A percentile compares a stretch with the other conserved stretches of the same genome.
These are phyloP conservation scores for Salpingus planirostris DNA, from an alignment of 2,888 invertebrate species.

Conservation along the genomic window DNA sequence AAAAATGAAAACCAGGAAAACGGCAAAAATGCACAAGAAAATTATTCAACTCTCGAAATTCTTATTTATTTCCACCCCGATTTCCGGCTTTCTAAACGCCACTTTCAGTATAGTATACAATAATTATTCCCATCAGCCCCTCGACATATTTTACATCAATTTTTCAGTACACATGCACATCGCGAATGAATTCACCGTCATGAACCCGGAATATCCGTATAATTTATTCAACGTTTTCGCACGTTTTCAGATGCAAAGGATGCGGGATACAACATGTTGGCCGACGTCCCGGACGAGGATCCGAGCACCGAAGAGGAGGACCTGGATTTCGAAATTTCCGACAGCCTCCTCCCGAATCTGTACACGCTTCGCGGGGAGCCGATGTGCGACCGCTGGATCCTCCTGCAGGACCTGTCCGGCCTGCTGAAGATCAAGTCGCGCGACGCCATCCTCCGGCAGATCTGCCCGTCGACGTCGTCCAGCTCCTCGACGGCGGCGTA, in stretches of 20 bases:
- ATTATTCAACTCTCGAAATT: too few relatives aligned
- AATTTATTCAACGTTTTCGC: slow-evolving; percentile 1
- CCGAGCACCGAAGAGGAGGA: slow-evolving; percentile 47
- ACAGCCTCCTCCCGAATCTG: slow-evolving; percentile 68
- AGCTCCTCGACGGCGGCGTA: slow-evolving; percentile 20
- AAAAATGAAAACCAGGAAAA: too few relatives aligned
- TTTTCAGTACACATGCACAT: too few relatives aligned
- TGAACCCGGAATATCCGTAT: slow-evolving; percentile 2
- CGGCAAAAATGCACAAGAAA: too few relatives aligned
- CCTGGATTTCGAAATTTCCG: slow-evolving; percentile 75
- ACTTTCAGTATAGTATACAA: background rate
- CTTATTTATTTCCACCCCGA: too few relatives aligned
- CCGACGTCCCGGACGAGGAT: slow-evolving; percentile 46
- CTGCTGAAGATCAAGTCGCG: slow-evolving; percentile 72
- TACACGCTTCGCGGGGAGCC: slow-evolving; percentile 60
- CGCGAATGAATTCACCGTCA: slow-evolving; percentile 1
- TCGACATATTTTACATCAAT: background rate
- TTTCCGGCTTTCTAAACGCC: too few relatives aligned
- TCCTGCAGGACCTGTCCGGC: slow-evolving; percentile 70
- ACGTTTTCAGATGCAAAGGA: slow-evolving; percentile 42
- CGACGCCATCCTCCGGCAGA: slow-evolving; percentile 68
- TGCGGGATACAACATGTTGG: slow-evolving; percentile 53
- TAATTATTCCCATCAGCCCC: background rate
- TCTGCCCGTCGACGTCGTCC: slow-evolving; percentile 51
- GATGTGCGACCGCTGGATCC: slow-evolving; percentile 67